Evolutionary conservation across 2,113 vertebrate species (phyloP).

Genomic region (Tringa solitaria): DNA sequence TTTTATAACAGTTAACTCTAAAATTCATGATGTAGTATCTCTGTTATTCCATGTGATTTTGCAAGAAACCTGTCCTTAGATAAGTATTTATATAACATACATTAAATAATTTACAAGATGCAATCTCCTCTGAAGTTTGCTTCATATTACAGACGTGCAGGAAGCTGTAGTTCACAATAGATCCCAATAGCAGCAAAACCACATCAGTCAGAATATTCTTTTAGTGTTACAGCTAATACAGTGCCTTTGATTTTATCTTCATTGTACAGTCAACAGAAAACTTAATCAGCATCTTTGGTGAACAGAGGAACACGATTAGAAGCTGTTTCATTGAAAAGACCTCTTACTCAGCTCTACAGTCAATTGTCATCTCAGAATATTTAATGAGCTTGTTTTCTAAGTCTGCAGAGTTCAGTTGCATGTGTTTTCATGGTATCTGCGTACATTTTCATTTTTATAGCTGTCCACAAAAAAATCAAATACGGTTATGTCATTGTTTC

Average conservation of each 20-base stretch:
- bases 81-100: background rate
- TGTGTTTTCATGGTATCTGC: background rate
- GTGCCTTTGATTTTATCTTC: background rate
- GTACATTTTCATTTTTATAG: background rate
- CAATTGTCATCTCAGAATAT: background rate
- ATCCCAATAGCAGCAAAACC: background rate
- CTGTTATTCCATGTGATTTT: background rate
- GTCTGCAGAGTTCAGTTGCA: background rate
- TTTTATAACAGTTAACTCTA: background rate
- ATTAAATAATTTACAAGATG: background rate
- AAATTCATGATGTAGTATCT: background rate
- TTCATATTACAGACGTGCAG: background rate
- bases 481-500: background rate
- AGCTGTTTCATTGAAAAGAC: background rate
- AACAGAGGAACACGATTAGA: background rate
- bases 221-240: background rate
- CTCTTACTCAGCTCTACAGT: background rate
- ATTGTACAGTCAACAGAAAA: background rate
- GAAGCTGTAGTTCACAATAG: background rate
- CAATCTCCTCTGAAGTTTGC: background rate
- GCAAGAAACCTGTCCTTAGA: background rate
- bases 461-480: background rate
- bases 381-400: background rate
- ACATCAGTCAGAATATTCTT: background rate
- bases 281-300: background rate